phyloP scores from a whole-genome alignment of 2,797 vertebrate genomes.

The Sardinella longiceps region DNA sequence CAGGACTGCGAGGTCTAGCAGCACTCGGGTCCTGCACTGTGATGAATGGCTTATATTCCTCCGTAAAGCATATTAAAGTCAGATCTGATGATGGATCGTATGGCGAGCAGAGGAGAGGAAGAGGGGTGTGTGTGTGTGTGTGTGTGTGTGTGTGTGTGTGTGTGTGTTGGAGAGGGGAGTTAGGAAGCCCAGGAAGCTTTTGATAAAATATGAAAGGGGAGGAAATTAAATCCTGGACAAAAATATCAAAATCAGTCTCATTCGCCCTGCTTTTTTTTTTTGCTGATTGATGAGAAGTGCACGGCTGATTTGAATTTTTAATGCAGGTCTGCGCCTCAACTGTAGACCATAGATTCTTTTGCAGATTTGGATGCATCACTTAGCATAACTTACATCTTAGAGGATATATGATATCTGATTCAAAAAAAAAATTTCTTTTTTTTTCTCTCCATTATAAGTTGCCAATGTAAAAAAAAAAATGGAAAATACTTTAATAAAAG shows the following conservation, averaged over 20 bases:
- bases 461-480: background rate
- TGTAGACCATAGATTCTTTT: slow-evolving; percentile 39
- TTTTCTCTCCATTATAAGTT: background rate
- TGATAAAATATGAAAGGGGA: slow-evolving; percentile 75
- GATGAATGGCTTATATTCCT: slow-evolving; percentile 73
- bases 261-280: slow-evolving; percentile 44
- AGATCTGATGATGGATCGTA: slow-evolving; percentile 69
- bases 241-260: slow-evolving; percentile 68
- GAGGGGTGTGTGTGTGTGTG: slow-evolving; percentile 25
- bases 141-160: background rate
- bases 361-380: slow-evolving; percentile 54
- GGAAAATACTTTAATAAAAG: too few relatives aligned
- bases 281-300: slow-evolving; percentile 64
- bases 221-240: slow-evolving; percentile 75
- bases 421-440: too few relatives aligned
- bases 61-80: slow-evolving; percentile 76
- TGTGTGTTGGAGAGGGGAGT: slow-evolving; percentile 2
- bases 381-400: slow-evolving; percentile 49
- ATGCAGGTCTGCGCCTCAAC: slow-evolving; percentile 49
- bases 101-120: slow-evolving; percentile 51
- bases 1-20: slow-evolving; percentile 72
- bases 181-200: slow-evolving; percentile 49
- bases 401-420: background rate
- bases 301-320: slow-evolving; percentile 67
- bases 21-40: slow-evolving; percentile 62